Percentiles rank a stretch among this genome's conserved stretches.
Conservation (phyloP, 2,888 invertebrate genomes). For the Meiosimyza decipiens region DNA sequence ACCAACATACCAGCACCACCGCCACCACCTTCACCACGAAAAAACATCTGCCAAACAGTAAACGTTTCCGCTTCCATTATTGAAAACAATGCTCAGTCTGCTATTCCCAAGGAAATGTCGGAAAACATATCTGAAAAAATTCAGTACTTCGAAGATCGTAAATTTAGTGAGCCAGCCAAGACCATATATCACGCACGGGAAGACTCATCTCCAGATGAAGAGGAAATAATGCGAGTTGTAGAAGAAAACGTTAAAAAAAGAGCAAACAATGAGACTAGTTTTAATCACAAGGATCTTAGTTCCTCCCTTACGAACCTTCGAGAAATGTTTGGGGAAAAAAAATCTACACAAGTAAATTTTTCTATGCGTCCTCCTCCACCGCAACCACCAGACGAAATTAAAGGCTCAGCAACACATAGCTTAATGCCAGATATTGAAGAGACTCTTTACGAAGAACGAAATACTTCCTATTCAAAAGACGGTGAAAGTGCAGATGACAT, state of each 20-base stretch:
- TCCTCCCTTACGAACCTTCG: conserved; percentile 74
- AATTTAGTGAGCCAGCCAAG: conserved; percentile 68
- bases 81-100: not conserved
- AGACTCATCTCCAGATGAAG: conserved; percentile 69
- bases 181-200: conserved; percentile 70
- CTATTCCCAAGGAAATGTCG: conserved; percentile 62
- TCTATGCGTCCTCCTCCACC: conserved; percentile 68
- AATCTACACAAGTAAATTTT: conserved; percentile 66
- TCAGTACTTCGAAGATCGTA: conserved; percentile 82
- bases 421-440: conserved; percentile 24
- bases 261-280: conserved; percentile 64
- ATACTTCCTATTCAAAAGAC: conserved; percentile 34
- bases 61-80: not conserved
- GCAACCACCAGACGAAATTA: conserved; percentile 67
- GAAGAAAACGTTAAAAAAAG: conserved; percentile 65
- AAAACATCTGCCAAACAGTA: not conserved
- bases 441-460: conserved; percentile 50
- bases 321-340: conserved; percentile 83
- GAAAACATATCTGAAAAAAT: conserved; percentile 76
- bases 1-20: conserved; percentile 42
- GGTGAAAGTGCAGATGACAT: conserved; percentile 70
- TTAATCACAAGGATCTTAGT: conserved; percentile 60
- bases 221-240: conserved; percentile 67
- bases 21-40: conserved; percentile 36
- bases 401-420: conserved; percentile 18